Evolutionary conservation across 2,797 vertebrate genomes (phyloP), one percentile per base, ranked within the genome.

Genomic region (Lacerta bilineata): DNA sequence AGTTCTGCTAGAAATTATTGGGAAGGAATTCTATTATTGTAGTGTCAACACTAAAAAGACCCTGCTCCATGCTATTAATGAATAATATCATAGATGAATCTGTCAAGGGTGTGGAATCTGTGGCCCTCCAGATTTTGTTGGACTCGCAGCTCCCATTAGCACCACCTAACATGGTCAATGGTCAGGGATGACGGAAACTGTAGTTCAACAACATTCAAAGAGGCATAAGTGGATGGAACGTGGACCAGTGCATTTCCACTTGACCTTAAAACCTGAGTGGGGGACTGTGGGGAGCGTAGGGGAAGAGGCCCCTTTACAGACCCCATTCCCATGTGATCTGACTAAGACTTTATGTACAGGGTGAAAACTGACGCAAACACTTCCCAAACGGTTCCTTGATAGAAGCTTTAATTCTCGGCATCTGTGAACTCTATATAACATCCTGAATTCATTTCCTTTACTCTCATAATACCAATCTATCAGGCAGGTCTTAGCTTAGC

Each of bases 361-460:
- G 9, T 23, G 55, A 61, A 80, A 20, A 80, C 9, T 36, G 55
- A 59, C 36, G 7, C 29, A 33, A 7, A n/a, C 55, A 59, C 55
- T 80, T 59, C 50, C 59, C 33, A 25, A 50, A 9, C 91, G 76
- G 75, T 88, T 89, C 6, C 55, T 17, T 61, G 55, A 80, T 33
- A 61, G n/a, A 23, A n/a, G n/a, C n/a, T 80, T 18, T 61, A 80
- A 80, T 61, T 80, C 55, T 20, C 20, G 4, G 79, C 55, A 80
- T 23, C 79, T 78, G 78, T 91, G 83, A 84, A 91, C 69, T 82
- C 83, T 39, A 80, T 89, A 88, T 84, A 86, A 80, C 13, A 0
- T 86, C 93, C 92, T 90, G 85, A 91, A 91, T 91, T 93, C 89
- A 72, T 91, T 82, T 83, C 89, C 88, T 90, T 93, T 88, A 29